Percentiles rank a stretch among this genome's conserved stretches.
phyloP scores from a whole-genome alignment of 2,113 vertebrate genomes.

The Perca fluviatilis region DNA sequence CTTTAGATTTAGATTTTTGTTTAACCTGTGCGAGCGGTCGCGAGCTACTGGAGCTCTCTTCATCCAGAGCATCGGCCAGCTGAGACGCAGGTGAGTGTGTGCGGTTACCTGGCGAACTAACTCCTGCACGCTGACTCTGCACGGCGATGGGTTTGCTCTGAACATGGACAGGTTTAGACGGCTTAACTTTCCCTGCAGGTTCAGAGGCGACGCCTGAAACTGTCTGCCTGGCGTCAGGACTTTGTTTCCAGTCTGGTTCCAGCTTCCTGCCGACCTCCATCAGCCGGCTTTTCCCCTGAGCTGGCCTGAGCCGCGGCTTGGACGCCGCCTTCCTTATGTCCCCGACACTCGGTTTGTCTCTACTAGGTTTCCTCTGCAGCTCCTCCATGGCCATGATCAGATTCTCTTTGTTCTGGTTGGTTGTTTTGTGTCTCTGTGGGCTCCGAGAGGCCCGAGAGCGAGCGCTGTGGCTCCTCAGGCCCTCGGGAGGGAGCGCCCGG shows the following conservation, averaged over 20 bases:
- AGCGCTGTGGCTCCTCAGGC: constrained; percentile 30
- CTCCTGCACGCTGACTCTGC: constrained; percentile 9
- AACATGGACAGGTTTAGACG: constrained; percentile 17
- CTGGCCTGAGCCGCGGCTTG: constrained; percentile 9
- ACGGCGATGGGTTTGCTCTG: constrained; percentile 31
- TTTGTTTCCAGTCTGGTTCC: not conserved
- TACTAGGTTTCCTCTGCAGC: constrained; percentile 18
- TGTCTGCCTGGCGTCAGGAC: constrained; percentile 18
- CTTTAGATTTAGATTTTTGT: not conserved
- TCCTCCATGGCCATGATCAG: constrained; percentile 31
- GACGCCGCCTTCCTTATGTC: constrained; percentile 43
- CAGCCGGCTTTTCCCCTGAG: constrained; percentile 14
- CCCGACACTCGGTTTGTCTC: not conserved
- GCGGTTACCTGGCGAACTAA: not conserved
- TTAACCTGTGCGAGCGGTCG: not conserved
- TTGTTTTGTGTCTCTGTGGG: constrained; percentile 4
- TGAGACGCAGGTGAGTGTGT: not conserved
- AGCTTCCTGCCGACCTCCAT: constrained; percentile 22
- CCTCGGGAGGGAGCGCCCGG: constrained; percentile 56
- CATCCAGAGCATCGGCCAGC: constrained; percentile 3
- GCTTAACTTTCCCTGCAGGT: constrained; percentile 19
- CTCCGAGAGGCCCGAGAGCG: constrained; percentile 24
- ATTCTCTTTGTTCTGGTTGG: constrained; percentile 57
- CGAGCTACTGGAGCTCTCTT: not conserved
- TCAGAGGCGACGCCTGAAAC: constrained; percentile 15